phyloP scores from a whole-genome alignment of 2,113 vertebrate species.

The Forbesichthys agassizii region DNA sequence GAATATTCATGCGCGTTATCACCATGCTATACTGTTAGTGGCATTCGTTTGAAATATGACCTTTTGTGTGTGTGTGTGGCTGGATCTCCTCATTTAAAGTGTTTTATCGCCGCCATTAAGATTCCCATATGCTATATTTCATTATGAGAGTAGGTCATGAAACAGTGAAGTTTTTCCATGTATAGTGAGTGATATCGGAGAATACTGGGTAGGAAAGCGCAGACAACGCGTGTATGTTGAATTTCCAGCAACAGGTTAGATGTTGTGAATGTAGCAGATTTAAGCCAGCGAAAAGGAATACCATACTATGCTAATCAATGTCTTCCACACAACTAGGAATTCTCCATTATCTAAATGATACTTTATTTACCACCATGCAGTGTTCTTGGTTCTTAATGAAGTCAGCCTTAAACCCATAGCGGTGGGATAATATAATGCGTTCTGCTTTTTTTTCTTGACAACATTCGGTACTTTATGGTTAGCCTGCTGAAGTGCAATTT shows the following conservation, averaged over 20 bases:
- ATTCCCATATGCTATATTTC: slow-evolving; percentile 33
- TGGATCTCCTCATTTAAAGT: background rate
- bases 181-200: slow-evolving; percentile 28
- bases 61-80: slow-evolving; percentile 35
- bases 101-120: slow-evolving; percentile 35
- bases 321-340: slow-evolving; percentile 44
- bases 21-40: background rate
- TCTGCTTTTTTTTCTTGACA: slow-evolving; percentile 53
- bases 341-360: slow-evolving; percentile 64
- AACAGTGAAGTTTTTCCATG: slow-evolving; percentile 17
- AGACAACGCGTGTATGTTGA: slow-evolving; percentile 49
- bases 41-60: slow-evolving; percentile 27
- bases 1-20: slow-evolving; percentile 7
- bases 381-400: slow-evolving; percentile 64
- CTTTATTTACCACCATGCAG: slow-evolving; percentile 52
- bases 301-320: slow-evolving; percentile 53
- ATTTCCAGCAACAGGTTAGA: slow-evolving; percentile 55
- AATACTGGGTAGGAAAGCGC: slow-evolving; percentile 38
- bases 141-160: slow-evolving; percentile 35
- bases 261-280: slow-evolving; percentile 41
- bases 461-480: slow-evolving; percentile 23
- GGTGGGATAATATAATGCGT: slow-evolving; percentile 58
- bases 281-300: slow-evolving; percentile 45
- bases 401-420: slow-evolving; percentile 44
- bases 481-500: too few relatives aligned